Evolutionary conservation across 92 coral and sea anemone genomes (phyloP).

Genomic region (Blastomussa wellsi): DNA sequence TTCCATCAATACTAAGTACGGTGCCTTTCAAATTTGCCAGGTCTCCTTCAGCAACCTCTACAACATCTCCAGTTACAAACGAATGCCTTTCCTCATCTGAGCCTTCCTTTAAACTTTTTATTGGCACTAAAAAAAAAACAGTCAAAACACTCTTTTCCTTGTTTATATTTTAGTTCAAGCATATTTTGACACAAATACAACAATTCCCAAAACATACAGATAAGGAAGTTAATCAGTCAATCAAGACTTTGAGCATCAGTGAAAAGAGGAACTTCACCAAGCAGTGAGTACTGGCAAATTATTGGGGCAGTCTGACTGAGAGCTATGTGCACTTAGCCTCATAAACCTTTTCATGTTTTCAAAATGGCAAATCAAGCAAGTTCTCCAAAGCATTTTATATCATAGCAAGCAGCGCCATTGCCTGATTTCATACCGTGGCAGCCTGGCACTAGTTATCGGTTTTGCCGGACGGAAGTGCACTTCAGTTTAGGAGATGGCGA

Average conservation of each 20-base stretch:
- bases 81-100: constrained; percentile 64
- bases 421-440: no score
- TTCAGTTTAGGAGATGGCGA: no score
- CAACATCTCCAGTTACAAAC: constrained; percentile 87
- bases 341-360: no score
- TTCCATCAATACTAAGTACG: constrained; percentile 88
- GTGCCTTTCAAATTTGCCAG: constrained; percentile 89
- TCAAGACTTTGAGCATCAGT: neutral
- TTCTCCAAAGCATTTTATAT: no score
- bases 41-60: constrained; percentile 91
- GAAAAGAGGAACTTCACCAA: neutral
- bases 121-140: constrained; percentile 64
- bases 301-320: no score
- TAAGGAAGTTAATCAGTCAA: neutral
- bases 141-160: neutral
- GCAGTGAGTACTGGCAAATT: no score
- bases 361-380: no score
- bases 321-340: no score
- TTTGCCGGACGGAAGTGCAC: no score
- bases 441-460: no score
- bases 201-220: neutral
- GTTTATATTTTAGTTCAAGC: neutral
- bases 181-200: no score
- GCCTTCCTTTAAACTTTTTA: constrained; percentile 70
- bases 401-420: no score